These are phyloP conservation scores for Chionodraco myersi DNA, from an alignment of 2,113 vertebrate species.

Conservation along the genomic window DNA sequence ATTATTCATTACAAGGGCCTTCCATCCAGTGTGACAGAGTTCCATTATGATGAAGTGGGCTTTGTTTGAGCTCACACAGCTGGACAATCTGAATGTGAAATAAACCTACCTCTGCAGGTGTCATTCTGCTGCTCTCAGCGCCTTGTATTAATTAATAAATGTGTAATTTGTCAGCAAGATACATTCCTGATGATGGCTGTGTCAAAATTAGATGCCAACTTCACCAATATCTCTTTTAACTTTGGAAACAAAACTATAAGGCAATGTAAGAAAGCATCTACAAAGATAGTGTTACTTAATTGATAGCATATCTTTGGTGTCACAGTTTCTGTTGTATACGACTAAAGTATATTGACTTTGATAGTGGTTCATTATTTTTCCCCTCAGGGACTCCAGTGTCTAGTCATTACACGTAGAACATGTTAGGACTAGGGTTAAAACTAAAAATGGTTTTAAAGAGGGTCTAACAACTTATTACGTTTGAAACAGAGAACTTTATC, in stretches of 20 bases:
- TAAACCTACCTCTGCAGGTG: constrained; percentile 42
- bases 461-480: neutral
- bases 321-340: neutral
- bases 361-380: no score
- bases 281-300: neutral
- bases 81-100: constrained; percentile 60
- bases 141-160: neutral
- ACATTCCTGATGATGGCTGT: neutral
- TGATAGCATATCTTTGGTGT: neutral
- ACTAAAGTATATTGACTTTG: neutral
- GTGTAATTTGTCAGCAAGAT: constrained; percentile 19
- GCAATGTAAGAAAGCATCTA: neutral
- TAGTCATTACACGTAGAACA: no score
- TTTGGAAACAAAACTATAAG: neutral
- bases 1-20: constrained; percentile 81
- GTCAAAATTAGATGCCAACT: neutral
- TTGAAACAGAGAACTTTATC: no score
- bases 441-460: neutral
- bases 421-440: neutral
- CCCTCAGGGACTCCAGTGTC: no score
- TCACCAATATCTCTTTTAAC: neutral
- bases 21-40: constrained; percentile 76
- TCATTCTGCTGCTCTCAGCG: constrained; percentile 15
- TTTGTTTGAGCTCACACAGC: constrained; percentile 76
- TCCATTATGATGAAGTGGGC: constrained; percentile 74